A percentile compares a stretch with the other conserved stretches of the same genome.
Conservation (phyloP, 1,140 invertebrate genomes). For the Riptortus pedestris region DNA sequence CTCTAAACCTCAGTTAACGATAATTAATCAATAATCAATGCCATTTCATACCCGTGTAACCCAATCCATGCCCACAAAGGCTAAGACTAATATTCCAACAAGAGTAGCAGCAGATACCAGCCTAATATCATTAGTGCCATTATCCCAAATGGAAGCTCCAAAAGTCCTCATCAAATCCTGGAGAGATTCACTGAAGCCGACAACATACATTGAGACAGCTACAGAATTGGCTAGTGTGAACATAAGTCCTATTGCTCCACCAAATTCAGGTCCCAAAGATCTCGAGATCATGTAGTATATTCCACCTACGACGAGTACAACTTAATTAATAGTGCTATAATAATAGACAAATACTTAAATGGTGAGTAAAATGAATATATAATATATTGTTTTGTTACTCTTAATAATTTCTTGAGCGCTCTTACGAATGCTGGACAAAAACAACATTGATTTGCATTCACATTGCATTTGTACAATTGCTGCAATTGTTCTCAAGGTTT, state of each 20-base stretch:
- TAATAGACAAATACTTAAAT: too few relatives aligned
- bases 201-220: slow-evolving; percentile 93
- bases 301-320: slow-evolving; percentile 54
- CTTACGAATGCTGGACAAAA: too few relatives aligned
- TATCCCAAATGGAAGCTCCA: slow-evolving; percentile 48
- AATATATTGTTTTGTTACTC: too few relatives aligned
- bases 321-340: too few relatives aligned
- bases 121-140: slow-evolving; percentile 46
- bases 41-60: slow-evolving; percentile 68
- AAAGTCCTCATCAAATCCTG: slow-evolving; percentile 49
- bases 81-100: slow-evolving; percentile 61
- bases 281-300: slow-evolving; percentile 96
- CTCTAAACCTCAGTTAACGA: too few relatives aligned
- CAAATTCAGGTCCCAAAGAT: slow-evolving; percentile 92
- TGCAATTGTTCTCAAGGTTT: too few relatives aligned
- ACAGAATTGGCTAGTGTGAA: slow-evolving; percentile 90
- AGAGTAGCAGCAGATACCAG: slow-evolving; percentile 65
- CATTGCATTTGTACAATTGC: too few relatives aligned
- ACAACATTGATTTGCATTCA: too few relatives aligned
- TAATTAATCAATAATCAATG: too few relatives aligned
- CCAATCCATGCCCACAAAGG: slow-evolving; percentile 83
- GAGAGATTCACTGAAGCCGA: slow-evolving; percentile 92
- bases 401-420: too few relatives aligned
- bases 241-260: slow-evolving; percentile 73
- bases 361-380: too few relatives aligned